Evolutionary conservation across 2,113 vertebrate species (phyloP).

Genomic region (Toxotes chatareus): DNA sequence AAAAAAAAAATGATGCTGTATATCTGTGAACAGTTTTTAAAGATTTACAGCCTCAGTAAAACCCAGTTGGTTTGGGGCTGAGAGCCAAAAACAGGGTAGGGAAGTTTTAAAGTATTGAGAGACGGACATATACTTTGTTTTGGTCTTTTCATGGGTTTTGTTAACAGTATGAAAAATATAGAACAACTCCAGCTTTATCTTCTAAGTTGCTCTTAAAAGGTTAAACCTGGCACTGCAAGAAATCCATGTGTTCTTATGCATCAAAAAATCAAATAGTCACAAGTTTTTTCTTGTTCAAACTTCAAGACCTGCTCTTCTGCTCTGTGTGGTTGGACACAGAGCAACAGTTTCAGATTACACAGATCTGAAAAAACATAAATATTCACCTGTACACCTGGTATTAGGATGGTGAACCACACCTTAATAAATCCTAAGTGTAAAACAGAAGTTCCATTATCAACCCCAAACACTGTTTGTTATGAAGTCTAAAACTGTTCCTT

Average conservation of each 20-base stretch:
- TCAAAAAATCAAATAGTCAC: neutral
- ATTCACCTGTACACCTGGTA: neutral
- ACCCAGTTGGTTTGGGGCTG: too few relatives aligned
- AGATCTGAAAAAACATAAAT: neutral
- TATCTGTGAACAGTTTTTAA: too few relatives aligned
- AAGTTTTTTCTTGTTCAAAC: neutral
- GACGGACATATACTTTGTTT: too few relatives aligned
- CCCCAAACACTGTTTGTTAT: neutral
- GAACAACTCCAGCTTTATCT: neutral
- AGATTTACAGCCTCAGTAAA: too few relatives aligned
- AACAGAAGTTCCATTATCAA: neutral
- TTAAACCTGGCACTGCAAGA: neutral
- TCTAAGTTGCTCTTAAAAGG: neutral
- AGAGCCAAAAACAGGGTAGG: too few relatives aligned
- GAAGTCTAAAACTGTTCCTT: neutral
- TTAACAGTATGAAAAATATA: neutral
- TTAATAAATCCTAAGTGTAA: neutral
- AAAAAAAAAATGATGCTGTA: too few relatives aligned
- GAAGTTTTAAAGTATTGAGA: too few relatives aligned
- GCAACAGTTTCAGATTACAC: neutral
- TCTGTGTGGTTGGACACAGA: neutral
- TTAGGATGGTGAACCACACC: neutral
- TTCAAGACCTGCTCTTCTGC: neutral
- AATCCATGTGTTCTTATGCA: neutral
- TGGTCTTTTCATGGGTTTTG: neutral